Conservation (phyloP, 2,797 vertebrate species). For the Anisognathus igniventris region DNA sequence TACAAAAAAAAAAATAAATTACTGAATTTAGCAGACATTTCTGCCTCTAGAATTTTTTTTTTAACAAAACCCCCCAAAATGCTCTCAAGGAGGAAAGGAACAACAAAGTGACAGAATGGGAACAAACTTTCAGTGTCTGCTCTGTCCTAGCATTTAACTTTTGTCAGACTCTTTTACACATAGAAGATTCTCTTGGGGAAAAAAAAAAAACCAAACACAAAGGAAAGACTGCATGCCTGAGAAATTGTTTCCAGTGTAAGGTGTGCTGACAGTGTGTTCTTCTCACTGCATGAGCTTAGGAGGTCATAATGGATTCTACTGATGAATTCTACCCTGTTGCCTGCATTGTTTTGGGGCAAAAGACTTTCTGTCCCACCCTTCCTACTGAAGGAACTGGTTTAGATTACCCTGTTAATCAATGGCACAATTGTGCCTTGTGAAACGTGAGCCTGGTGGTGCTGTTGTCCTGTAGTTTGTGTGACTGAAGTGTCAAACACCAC, state of each 20-base stretch:
- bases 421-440: background rate
- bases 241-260: background rate
- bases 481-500: background rate
- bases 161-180: background rate
- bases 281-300: background rate
- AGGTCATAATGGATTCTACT: background rate
- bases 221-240: background rate
- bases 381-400: background rate
- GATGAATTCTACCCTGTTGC: background rate
- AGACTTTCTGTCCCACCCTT: background rate
- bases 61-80: background rate
- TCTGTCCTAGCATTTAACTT: background rate
- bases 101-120: background rate
- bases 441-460: background rate
- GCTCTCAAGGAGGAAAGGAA: background rate
- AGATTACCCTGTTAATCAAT: background rate
- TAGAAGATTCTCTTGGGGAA: background rate
- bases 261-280: background rate
- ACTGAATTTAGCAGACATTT: background rate
- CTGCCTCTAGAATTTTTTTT: background rate
- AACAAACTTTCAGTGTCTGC: background rate
- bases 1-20: background rate
- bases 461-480: background rate
- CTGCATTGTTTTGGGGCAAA: background rate
- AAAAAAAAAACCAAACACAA: accelerated